Evolutionary conservation across 2,797 vertebrate genomes (phyloP), one percentile per base, ranked within the genome.

Genomic region (Buceros bicornis): DNA sequence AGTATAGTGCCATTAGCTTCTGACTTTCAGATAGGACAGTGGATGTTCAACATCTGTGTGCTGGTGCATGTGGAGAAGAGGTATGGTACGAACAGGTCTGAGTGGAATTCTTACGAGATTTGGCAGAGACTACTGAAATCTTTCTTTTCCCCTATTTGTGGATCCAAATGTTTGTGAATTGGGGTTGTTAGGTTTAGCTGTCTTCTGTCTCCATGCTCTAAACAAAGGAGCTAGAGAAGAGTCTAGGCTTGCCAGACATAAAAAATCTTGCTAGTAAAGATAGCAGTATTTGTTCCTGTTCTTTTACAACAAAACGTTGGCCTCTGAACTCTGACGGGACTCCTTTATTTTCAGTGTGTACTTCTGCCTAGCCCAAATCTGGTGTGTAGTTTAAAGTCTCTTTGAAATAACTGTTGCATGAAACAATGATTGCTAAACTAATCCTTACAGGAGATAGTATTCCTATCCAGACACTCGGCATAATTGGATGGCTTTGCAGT

Each of bases 401-500:
- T 82, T 40, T 29, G 66, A 88, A 91, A 18, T 71, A 78, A 60
- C 64, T 45, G 22, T 50, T 90, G 8, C 71, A 14, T 81, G 61
- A 42, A 89, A n/a, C 25, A 53, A 31, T 0, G 0, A 24, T 51
- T 62, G 47, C 35, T 92, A 51, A 48, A 1, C 54, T 58, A 58
- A 33, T 50, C 54, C 67, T 72, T 87, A 47, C 16, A 53, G 82
- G 86, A 78, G 69, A 33, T 51, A 24, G 25, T 76, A 16, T 31
- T 22, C 53, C 3, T 67, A 51, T 53, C 31, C 72, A 74, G 54
- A 24, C 53, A 54, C 64, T 93, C 18, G 7, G 22, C 37, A 3
- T 80, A 82, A 82, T 29, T 82, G 50, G 58, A 58, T 82, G 77
- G 43, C 47, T 93, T 95, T 88, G 42, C 77, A 65, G 2, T 69